phyloP scores from a whole-genome alignment of 2,888 invertebrate species.

The Acanthosepion pharaonis region DNA sequence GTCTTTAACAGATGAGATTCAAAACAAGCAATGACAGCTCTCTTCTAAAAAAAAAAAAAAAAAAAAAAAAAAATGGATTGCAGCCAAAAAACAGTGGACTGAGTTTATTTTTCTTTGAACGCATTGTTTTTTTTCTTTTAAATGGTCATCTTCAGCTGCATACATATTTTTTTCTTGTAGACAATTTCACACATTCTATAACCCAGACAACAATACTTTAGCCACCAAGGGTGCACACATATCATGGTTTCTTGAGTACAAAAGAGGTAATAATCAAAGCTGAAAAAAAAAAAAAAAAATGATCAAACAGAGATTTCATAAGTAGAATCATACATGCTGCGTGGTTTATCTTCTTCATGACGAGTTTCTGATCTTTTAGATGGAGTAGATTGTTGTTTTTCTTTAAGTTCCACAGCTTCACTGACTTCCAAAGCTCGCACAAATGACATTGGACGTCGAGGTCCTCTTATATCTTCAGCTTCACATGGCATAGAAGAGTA shows the following conservation, averaged over 20 bases:
- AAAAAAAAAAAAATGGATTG: not conserved
- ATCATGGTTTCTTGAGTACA: constrained; percentile 24
- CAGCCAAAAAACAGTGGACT: not conserved
- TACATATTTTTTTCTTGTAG: not conserved
- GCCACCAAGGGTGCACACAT: constrained; percentile 42
- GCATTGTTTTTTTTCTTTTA: not conserved
- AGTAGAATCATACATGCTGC: constrained; percentile 66
- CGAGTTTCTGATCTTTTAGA: constrained; percentile 49
- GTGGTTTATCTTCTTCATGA: constrained; percentile 59
- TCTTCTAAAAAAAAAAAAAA: not conserved
- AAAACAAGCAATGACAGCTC: constrained; percentile 33
- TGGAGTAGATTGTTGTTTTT: constrained; percentile 53
- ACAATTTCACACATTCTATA: constrained; percentile 42
- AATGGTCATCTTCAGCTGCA: constrained; percentile 21
- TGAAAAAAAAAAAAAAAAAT: not conserved
- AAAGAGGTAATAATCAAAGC: not conserved
- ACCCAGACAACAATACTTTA: constrained; percentile 41
- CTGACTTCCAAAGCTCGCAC: constrained; percentile 74
- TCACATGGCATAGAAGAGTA: constrained; percentile 40
- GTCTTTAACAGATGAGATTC: constrained; percentile 6
- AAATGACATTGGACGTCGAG: constrained; percentile 72
- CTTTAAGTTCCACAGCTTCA: constrained; percentile 66
- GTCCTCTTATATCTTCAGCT: constrained; percentile 50
- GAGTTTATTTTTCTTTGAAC: constrained; percentile 1
- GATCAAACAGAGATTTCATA: constrained; percentile 69